Conservation (phyloP, 23 tunicate genomes). For the Pegea sp. region DNA sequence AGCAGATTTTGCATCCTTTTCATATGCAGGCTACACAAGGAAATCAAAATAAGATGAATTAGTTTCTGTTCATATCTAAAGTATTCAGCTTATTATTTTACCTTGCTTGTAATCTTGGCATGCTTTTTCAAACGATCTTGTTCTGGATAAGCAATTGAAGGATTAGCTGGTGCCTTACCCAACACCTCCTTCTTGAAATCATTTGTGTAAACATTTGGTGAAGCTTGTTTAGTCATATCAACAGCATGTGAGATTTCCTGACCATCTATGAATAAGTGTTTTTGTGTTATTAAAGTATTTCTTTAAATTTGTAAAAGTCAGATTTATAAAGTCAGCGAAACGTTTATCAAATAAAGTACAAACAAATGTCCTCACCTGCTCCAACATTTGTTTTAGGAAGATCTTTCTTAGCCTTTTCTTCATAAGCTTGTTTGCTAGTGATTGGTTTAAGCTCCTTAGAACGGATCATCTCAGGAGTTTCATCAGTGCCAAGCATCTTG, state of each 20-base stretch:
- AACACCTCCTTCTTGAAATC: conserved; percentile 32
- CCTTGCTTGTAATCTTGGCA: conserved; percentile 57
- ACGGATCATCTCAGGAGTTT: conserved; percentile 59
- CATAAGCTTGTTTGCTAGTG: conserved; percentile 28
- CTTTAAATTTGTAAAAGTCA: conserved; percentile 4
- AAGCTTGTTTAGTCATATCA: conserved; percentile 1
- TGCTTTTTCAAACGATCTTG: conserved; percentile 44
- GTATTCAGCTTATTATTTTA: conserved; percentile 5
- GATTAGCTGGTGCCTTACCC: conserved; percentile 49
- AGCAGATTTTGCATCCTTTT: too few species aligned
- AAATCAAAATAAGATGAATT: too few species aligned
- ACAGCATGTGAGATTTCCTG: conserved; percentile 12
- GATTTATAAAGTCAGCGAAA: neutral
- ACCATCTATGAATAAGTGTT: conserved; percentile 1
- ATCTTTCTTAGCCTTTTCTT: conserved; percentile 35
- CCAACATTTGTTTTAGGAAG: conserved; percentile 15
- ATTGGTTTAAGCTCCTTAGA: conserved; percentile 58
- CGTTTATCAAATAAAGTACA: too few species aligned
- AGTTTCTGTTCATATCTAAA: neutral
- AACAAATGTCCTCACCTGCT: too few species aligned
- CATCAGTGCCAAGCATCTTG: conserved; percentile 12
- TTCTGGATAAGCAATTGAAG: conserved; percentile 80
- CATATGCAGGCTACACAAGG: too few species aligned
- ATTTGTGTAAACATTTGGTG: conserved; percentile 5
- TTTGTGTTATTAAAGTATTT: too few species aligned